phyloP scores from a whole-genome alignment of 2,888 invertebrate genomes.

The Hymenopus coronatus region DNA sequence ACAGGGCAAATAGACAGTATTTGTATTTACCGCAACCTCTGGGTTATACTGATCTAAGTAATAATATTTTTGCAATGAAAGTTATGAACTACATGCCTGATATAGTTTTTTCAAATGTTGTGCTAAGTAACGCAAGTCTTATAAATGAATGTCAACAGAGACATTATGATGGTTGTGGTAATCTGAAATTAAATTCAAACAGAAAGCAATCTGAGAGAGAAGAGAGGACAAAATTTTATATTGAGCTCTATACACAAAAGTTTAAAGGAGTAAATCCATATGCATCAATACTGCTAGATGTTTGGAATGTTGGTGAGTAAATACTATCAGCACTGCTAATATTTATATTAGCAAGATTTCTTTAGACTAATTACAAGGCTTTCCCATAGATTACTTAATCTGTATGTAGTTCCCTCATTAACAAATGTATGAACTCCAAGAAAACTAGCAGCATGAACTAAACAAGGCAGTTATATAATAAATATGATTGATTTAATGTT shows the following conservation, averaged over 20 bases:
- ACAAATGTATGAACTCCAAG: too few relatives aligned
- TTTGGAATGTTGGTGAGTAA: background rate
- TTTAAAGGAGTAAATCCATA: background rate
- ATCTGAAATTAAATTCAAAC: background rate
- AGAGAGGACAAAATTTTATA: background rate
- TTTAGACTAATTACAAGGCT: background rate
- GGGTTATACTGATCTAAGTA: background rate
- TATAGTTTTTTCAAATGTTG: background rate
- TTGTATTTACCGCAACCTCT: background rate
- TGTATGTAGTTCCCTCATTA: too few relatives aligned
- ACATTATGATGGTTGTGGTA: background rate
- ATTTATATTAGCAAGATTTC: too few relatives aligned
- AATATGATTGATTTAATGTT: too few relatives aligned
- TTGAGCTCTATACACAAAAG: slow-evolving; percentile 4
- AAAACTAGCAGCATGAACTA: too few relatives aligned
- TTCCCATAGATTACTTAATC: background rate
- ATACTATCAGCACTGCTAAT: background rate
- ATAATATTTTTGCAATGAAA: background rate
- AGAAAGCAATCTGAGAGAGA: background rate
- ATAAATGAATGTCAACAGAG: background rate
- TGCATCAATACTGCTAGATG: background rate
- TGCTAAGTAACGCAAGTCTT: background rate
- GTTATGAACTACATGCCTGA: background rate
- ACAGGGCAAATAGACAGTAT: background rate
- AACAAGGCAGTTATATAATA: too few relatives aligned